Evolutionary conservation across 2,888 invertebrate species (phyloP).

Genomic region (Platycheirus albimanus): DNA sequence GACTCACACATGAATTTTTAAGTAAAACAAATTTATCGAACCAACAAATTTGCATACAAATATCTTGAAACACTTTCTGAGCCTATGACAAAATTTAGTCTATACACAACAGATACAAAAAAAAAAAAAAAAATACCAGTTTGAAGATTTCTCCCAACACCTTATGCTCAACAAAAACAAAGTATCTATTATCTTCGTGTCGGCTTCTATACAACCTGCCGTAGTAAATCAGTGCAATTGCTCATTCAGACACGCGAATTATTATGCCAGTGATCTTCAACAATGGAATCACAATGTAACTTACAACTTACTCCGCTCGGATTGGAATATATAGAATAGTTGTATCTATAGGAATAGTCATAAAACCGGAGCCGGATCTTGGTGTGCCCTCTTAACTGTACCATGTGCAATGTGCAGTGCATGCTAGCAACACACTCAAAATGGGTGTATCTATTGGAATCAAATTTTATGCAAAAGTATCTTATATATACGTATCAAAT

Average conservation of each 20-base stretch:
- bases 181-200: not conserved
- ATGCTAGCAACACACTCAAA: conserved; percentile 18
- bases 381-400: conserved; percentile 46
- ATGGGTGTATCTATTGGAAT: conserved; percentile 69
- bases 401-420: conserved; percentile 37
- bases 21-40: no score
- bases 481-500: conserved; percentile 41
- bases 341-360: not conserved
- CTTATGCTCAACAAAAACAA: no score
- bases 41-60: no score
- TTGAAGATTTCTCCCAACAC: no score
- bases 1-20: no score
- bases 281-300: not conserved
- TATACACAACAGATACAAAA: no score
- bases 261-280: conserved; percentile 20
- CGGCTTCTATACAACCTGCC: not conserved
- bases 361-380: conserved; percentile 66
- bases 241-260: conserved; percentile 17
- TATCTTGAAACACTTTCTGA: no score
- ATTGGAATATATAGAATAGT: no score
- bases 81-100: no score
- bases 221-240: conserved; percentile 28
- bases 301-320: not conserved
- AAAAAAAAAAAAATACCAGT: no score
- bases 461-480: conserved; percentile 65